Percentiles rank a stretch among this genome's conserved stretches.
Evolutionary conservation across 2,888 invertebrate genomes (phyloP).

Genomic region (Leptarthrus brevirostris): DNA sequence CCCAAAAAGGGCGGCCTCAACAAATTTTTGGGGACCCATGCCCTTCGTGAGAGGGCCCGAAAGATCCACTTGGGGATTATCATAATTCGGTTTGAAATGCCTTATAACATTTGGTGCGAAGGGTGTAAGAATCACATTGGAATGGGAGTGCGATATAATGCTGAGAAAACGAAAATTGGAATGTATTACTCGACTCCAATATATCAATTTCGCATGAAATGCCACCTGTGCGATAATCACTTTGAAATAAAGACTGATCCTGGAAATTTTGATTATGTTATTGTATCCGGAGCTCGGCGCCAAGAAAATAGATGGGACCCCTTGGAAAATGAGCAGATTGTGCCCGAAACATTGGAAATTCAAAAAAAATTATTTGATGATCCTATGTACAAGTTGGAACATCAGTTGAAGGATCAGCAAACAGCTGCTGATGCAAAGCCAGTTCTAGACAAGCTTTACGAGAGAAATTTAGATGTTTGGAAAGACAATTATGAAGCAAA

Average conservation of each 20-base stretch:
- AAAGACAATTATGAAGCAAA: slow-evolving; percentile 95
- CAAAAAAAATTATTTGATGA: slow-evolving; percentile 92
- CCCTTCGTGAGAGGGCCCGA: slow-evolving; percentile 93
- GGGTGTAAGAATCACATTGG: slow-evolving; percentile 98
- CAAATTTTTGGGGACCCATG: slow-evolving; percentile 94
- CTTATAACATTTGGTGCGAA: slow-evolving; percentile 99
- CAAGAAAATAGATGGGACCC: slow-evolving; percentile 99
- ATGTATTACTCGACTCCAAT: slow-evolving; percentile 99
- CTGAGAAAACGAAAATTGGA: slow-evolving; percentile 91
- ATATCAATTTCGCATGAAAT: slow-evolving; percentile 99
- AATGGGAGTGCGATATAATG: slow-evolving; percentile 98
- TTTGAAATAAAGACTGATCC: slow-evolving; percentile 99
- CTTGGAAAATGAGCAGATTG: slow-evolving; percentile 91
- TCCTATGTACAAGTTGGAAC: slow-evolving; percentile 98
- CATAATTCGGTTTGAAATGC: slow-evolving; percentile 93
- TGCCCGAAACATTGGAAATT: slow-evolving; percentile 90
- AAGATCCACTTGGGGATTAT: slow-evolving; percentile 94
- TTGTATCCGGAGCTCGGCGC: slow-evolving; percentile 92
- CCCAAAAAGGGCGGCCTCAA: slow-evolving; percentile 95
- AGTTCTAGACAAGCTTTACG: slow-evolving; percentile 79
- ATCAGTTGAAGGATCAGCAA: slow-evolving; percentile 83
- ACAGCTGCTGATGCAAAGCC: slow-evolving; percentile 78
- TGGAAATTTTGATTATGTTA: slow-evolving; percentile 95
- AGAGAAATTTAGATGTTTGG: slow-evolving; percentile 84
- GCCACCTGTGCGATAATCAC: slow-evolving; percentile 95